Base-by-base conservation (phyloP, 1,140 invertebrate species). In the Phymastichus coffea region DNA sequence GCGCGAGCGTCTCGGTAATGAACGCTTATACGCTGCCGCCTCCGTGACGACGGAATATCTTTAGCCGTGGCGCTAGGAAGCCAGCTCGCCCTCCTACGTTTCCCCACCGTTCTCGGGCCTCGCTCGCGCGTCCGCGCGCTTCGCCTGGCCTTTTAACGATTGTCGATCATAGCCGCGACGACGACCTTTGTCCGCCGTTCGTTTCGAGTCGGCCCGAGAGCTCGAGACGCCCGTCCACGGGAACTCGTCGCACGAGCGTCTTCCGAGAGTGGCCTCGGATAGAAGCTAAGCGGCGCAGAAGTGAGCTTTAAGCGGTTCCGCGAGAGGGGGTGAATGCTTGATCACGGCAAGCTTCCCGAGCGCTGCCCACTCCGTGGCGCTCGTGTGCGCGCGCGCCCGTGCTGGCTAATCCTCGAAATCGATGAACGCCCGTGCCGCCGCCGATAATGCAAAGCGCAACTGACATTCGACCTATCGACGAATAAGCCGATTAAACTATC, bases 401-500 rank as follows among this genome's bases (percentile, higher is more conserved):
- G 30, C 46, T 55, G 23, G 43, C 37, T 63, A 64, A 65, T 67
- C 63, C 57, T 17, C 38, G 25, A 63, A 63, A 69, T 73, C 71
- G 70, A 76, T 75, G 49, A 43, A 66, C 14, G 54, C 41, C 53
- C 14, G 25, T 23, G 22, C 53, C 63, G 55, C 65, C 59, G 9
- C 56, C 62, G 68, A 76, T 76, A 76, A 77, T 75, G 66, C 67
- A 73, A 75, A 73, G 70, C 69, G 48, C 73, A 71, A 73, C 68
- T 74, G 74, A 77, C 76, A 68, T 70, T 72, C 64, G 72, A 75
- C 69, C 69, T 74, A 72, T 72, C 67, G 55, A 23, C 20, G 1
- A 57, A 63, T 77, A 77, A 77, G 77, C 74, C 72, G 67, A 70
- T 77, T 73, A 71, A 74, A 65, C 63, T 69, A 68, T 73, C 70